Conservation (phyloP, 2,113 vertebrate genomes). For the Cebidichthys violaceus region DNA sequence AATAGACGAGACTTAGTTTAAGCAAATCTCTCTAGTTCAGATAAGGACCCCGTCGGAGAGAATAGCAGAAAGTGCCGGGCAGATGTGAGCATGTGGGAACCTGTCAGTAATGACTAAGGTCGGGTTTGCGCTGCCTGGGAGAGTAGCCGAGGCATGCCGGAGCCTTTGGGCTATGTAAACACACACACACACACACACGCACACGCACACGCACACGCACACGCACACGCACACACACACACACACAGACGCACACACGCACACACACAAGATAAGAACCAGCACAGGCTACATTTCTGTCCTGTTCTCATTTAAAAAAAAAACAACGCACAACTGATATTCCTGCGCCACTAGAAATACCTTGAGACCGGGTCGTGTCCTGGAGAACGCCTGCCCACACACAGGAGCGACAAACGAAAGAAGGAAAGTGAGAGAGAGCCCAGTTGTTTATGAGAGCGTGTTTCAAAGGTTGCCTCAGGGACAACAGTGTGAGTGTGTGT, state of each 20-base stretch:
- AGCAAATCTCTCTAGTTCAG: not conserved
- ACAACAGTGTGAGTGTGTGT: not conserved
- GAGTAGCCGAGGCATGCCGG: slow-evolving; percentile 66
- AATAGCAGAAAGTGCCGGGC: slow-evolving; percentile 39
- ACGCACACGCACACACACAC: slow-evolving; percentile 56
- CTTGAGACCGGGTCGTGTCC: not conserved
- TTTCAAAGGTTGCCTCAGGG: slow-evolving; percentile 22
- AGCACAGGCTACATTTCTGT: slow-evolving; percentile 42
- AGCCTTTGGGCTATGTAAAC: slow-evolving; percentile 75
- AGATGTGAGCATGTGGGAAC: slow-evolving; percentile 72
- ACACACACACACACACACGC: slow-evolving; percentile 35
- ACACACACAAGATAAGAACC: slow-evolving; percentile 51
- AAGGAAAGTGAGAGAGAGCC: slow-evolving; percentile 7
- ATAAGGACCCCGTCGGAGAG: slow-evolving; percentile 13
- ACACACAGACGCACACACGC: slow-evolving; percentile 58
- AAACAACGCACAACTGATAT: not conserved
- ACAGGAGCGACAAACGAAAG: not conserved
- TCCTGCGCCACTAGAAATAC: not conserved
- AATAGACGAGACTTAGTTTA: not conserved
- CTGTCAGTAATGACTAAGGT: slow-evolving; percentile 65
- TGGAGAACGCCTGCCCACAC: not conserved
- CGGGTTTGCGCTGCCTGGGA: slow-evolving; percentile 56
- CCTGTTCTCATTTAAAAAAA: slow-evolving; percentile 10
- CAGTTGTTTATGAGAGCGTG: not conserved
- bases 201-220: no score